Percentiles rank a stretch among this genome's conserved stretches.
phyloP scores from a whole-genome alignment of 2,797 vertebrate genomes.

The Neosalanx taihuensis region DNA sequence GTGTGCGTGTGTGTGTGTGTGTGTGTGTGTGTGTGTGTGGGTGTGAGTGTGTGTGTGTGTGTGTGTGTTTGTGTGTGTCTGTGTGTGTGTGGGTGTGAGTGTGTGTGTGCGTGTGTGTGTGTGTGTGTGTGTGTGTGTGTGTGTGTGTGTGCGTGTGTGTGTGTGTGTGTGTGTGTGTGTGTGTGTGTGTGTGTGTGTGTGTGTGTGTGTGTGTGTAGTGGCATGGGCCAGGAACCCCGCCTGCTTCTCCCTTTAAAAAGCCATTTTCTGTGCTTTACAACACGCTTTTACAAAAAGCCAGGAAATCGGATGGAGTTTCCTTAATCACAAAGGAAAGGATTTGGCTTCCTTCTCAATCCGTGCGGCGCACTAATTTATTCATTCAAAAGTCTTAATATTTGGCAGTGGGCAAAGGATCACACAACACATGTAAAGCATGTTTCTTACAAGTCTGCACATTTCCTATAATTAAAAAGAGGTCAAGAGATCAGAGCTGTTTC shows the following conservation, averaged over 20 bases:
- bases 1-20: too few species aligned
- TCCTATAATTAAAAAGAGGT: slow-evolving; percentile 54
- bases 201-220: too few species aligned
- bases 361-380: slow-evolving; percentile 59
- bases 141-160: too few species aligned
- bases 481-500: slow-evolving; percentile 35
- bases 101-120: too few species aligned
- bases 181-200: too few species aligned
- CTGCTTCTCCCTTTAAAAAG: slow-evolving; percentile 24
- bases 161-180: too few species aligned
- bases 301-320: slow-evolving; percentile 55
- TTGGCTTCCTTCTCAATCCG: slow-evolving; percentile 49
- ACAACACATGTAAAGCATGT: slow-evolving; percentile 51
- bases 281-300: slow-evolving; percentile 42
- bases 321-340: slow-evolving; percentile 62
- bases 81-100: too few species aligned
- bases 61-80: too few species aligned
- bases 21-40: too few species aligned
- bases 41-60: too few species aligned
- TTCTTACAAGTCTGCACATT: slow-evolving; percentile 44
- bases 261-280: slow-evolving; percentile 45
- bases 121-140: too few species aligned
- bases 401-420: slow-evolving; percentile 54
- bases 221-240: too few species aligned
- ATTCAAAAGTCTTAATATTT: slow-evolving; percentile 66